Evolutionary conservation across 2,888 invertebrate genomes (phyloP).

Genomic region (Mythimna ferrago): DNA sequence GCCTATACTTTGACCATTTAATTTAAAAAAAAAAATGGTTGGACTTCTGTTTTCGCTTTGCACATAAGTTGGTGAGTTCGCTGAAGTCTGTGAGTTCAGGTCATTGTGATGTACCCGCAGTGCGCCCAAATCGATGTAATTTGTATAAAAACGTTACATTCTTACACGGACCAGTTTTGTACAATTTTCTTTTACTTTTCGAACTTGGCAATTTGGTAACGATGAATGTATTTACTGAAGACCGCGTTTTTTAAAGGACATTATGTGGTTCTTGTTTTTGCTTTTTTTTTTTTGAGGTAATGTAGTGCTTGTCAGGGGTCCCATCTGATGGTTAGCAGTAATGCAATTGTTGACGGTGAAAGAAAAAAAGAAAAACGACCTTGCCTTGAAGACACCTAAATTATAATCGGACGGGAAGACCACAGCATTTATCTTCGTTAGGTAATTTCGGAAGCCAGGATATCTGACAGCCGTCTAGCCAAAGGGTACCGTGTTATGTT

Average conservation of each 20-base stretch:
- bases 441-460: background rate
- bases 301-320: too few species aligned
- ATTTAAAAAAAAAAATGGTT: constrained; percentile 10
- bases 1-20: background rate
- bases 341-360: too few species aligned
- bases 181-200: constrained; percentile 40
- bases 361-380: too few species aligned
- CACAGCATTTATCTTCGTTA: background rate
- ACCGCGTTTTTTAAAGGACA: background rate
- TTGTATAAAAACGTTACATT: constrained; percentile 61
- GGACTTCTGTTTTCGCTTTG: constrained; percentile 51
- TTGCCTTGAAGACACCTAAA: too few species aligned
- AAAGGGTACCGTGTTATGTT: too few species aligned
- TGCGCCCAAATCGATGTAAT: constrained; percentile 68
- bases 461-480: too few species aligned
- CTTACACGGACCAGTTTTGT: constrained; percentile 47
- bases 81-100: constrained; percentile 60
- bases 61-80: constrained; percentile 45
- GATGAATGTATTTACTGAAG: constrained; percentile 7
- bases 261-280: background rate
- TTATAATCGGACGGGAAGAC: too few species aligned
- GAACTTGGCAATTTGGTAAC: constrained; percentile 6
- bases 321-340: too few species aligned
- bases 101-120: constrained; percentile 68
- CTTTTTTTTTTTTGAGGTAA: background rate